A percentile compares a stretch with the other conserved stretches of the same genome.
phyloP scores from a whole-genome alignment of 2,888 invertebrate genomes.

The Masnerella sp. region DNA sequence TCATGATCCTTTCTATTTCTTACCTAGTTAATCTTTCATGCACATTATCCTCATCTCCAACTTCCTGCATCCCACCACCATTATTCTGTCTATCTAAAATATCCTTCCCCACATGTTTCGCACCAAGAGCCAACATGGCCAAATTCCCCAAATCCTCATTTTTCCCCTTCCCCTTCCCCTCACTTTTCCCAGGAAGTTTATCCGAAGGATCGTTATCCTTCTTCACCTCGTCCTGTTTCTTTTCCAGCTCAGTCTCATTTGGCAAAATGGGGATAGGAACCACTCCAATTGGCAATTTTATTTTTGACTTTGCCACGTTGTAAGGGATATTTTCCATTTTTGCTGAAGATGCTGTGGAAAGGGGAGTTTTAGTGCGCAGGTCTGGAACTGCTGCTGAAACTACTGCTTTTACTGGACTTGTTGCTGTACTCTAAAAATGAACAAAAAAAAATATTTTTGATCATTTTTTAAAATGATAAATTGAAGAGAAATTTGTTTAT shows the following conservation, averaged over 20 bases:
- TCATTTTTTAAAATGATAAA: too few relatives aligned
- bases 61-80: constrained; percentile 71
- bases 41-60: constrained; percentile 73
- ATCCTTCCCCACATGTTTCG: constrained; percentile 50
- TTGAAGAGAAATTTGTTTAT: too few relatives aligned
- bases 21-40: constrained; percentile 69
- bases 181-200: constrained; percentile 41
- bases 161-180: constrained; percentile 54
- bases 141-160: constrained; percentile 55
- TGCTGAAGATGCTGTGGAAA: constrained; percentile 58
- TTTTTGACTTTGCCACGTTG: constrained; percentile 61
- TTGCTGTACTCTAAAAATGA: constrained; percentile 53
- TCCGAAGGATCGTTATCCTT: constrained; percentile 36
- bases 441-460: too few relatives aligned
- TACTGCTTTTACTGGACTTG: constrained; percentile 56
- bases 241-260: constrained; percentile 59
- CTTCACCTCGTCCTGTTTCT: constrained; percentile 60
- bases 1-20: constrained; percentile 51
- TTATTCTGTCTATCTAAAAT: constrained; percentile 64
- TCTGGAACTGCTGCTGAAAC: constrained; percentile 48
- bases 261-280: constrained; percentile 71
- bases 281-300: constrained; percentile 73
- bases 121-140: constrained; percentile 51
- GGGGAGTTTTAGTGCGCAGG: constrained; percentile 61
- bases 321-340: constrained; percentile 55